Conservation (phyloP, 2,113 vertebrate genomes). For the Ophthalmolycus amberensis region DNA sequence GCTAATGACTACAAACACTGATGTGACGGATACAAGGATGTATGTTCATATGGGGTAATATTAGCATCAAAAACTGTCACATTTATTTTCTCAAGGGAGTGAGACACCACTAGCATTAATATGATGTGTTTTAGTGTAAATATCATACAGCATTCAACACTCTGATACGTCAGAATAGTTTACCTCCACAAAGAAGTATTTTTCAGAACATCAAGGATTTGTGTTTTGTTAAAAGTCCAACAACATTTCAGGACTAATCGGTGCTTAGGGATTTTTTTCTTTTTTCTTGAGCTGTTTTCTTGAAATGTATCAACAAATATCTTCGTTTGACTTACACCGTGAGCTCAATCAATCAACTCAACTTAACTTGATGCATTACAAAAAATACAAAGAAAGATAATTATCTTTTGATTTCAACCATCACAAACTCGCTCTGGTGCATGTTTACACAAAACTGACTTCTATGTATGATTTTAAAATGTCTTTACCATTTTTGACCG, state of each 20-base stretch:
- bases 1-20: slow-evolving; percentile 77
- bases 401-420: slow-evolving; percentile 14
- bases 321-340: neutral
- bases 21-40: slow-evolving; percentile 60
- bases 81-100: slow-evolving; percentile 54
- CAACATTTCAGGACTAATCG: slow-evolving; percentile 54
- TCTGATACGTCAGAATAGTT: slow-evolving; percentile 48
- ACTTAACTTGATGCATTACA: neutral
- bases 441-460: slow-evolving; percentile 28
- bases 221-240: slow-evolving; percentile 29
- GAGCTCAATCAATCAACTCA: slow-evolving; percentile 12
- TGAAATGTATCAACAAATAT: neutral
- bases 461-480: slow-evolving; percentile 26
- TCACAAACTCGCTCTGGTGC: neutral
- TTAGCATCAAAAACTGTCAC: slow-evolving; percentile 67
- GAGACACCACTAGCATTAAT: slow-evolving; percentile 33
- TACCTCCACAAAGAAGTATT: slow-evolving; percentile 24
- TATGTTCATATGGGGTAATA: slow-evolving; percentile 70
- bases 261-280: neutral
- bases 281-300: neutral
- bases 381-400: neutral
- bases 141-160: slow-evolving; percentile 46
- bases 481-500: slow-evolving; percentile 8
- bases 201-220: slow-evolving; percentile 9
- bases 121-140: slow-evolving; percentile 53